phyloP scores from a whole-genome alignment of 2,888 invertebrate species.

The Cantharis lateralis region DNA sequence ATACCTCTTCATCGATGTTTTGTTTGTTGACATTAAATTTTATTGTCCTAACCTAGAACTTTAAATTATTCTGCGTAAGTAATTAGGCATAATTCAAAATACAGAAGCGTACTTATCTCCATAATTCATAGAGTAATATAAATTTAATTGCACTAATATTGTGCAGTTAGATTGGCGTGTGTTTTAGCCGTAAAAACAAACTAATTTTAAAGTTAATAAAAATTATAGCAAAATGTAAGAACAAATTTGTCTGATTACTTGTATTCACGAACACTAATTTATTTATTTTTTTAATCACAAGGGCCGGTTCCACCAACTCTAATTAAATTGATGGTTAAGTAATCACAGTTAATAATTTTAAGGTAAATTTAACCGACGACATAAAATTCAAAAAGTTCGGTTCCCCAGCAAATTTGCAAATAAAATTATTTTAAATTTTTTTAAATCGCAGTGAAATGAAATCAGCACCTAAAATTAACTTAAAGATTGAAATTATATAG shows the following conservation, averaged over 20 bases:
- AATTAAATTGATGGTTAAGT: too few species aligned
- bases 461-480: too few species aligned
- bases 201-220: neutral
- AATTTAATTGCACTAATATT: neutral
- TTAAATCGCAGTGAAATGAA: too few species aligned
- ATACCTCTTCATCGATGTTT: neutral
- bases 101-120: neutral
- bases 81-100: neutral
- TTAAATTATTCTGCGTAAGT: neutral
- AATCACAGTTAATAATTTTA: too few species aligned
- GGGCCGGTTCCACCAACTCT: too few species aligned
- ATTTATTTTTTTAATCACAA: neutral
- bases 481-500: too few species aligned
- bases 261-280: neutral
- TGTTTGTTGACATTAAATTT: neutral
- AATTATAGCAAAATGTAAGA: neutral
- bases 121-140: neutral
- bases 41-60: neutral
- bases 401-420: too few species aligned
- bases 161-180: neutral
- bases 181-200: neutral
- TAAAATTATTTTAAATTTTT: too few species aligned
- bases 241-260: neutral
- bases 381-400: too few species aligned
- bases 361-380: too few species aligned